phyloP scores from a whole-genome alignment of 2,797 vertebrate genomes.

The Clarias laeviceps region DNA sequence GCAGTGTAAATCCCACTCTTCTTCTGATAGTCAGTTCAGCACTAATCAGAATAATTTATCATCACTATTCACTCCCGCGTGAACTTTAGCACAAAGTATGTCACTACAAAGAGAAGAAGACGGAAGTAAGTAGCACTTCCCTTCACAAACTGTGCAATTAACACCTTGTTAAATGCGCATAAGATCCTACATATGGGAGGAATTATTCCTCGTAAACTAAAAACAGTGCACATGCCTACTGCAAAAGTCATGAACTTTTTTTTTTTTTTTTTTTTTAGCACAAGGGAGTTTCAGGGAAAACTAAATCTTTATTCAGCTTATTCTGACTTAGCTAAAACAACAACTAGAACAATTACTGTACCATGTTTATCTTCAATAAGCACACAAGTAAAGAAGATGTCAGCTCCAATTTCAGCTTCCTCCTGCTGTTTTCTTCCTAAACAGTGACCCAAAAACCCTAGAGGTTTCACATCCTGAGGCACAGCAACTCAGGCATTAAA shows the following conservation, averaged over 20 bases:
- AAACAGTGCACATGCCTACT: conserved; percentile 8
- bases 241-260: conserved; percentile 19
- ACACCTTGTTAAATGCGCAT: conserved; percentile 63
- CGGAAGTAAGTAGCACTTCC: conserved; percentile 53
- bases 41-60: conserved; percentile 40
- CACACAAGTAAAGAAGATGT: conserved; percentile 51
- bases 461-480: conserved; percentile 68
- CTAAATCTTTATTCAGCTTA: neutral
- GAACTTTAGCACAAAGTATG: conserved; percentile 50
- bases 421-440: conserved; percentile 67
- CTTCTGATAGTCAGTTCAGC: conserved; percentile 25
- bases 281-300: neutral
- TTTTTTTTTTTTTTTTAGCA: neutral
- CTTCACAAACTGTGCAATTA: conserved; percentile 59
- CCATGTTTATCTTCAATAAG: neutral
- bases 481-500: conserved; percentile 69
- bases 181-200: conserved; percentile 57
- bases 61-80: conserved; percentile 44
- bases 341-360: neutral
- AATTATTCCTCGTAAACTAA: conserved; percentile 47
- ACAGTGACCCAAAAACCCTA: conserved; percentile 61
- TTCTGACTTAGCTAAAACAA: neutral
- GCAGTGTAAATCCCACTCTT: conserved; percentile 19
- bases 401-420: conserved; percentile 73
- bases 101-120: conserved; percentile 49